phyloP scores from a whole-genome alignment of 2,113 vertebrate species.

The Lipophrys pholis region DNA sequence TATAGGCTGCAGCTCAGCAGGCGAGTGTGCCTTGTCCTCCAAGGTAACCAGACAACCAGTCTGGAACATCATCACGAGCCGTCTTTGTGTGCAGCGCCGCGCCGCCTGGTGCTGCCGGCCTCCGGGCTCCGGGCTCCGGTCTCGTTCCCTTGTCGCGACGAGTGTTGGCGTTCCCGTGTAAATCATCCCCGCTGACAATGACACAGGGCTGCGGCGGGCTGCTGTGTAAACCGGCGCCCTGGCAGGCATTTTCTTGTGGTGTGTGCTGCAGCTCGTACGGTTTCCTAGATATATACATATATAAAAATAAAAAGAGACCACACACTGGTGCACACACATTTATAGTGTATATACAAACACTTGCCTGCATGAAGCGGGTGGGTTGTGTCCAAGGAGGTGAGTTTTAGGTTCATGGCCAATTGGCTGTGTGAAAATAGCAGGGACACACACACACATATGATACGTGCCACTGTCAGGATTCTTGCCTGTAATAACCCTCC shows the following conservation, averaged over 20 bases:
- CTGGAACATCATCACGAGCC: too few species aligned
- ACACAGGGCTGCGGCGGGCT: slow-evolving; percentile 57
- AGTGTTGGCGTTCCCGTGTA: slow-evolving; percentile 54
- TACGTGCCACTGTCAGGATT: slow-evolving; percentile 25
- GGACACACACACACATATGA: slow-evolving; percentile 8
- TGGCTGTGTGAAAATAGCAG: slow-evolving; percentile 41
- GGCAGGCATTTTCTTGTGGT: slow-evolving; percentile 53
- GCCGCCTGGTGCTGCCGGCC: too few species aligned
- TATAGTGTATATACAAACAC: background rate
- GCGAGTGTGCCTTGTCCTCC: slow-evolving; percentile 15
- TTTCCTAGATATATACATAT: background rate
- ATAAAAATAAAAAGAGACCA: slow-evolving; percentile 29
- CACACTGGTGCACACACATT: background rate
- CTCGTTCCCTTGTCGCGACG: slow-evolving; percentile 33
- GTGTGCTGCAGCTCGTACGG: slow-evolving; percentile 32
- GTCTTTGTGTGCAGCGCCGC: too few species aligned
- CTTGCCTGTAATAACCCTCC: slow-evolving; percentile 44
- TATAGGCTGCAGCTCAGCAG: slow-evolving; percentile 31
- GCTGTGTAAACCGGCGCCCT: slow-evolving; percentile 50
- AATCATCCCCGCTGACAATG: slow-evolving; percentile 48
- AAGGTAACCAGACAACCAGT: slow-evolving; percentile 25
- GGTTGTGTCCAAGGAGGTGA: slow-evolving; percentile 3
- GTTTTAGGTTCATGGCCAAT: slow-evolving; percentile 9
- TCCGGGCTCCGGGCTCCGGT: slow-evolving; percentile 8
- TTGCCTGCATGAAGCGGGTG: slow-evolving; percentile 1